Evolutionary conservation across 2,113 vertebrate species (phyloP).

Genomic region (Anoplopoma fimbria): DNA sequence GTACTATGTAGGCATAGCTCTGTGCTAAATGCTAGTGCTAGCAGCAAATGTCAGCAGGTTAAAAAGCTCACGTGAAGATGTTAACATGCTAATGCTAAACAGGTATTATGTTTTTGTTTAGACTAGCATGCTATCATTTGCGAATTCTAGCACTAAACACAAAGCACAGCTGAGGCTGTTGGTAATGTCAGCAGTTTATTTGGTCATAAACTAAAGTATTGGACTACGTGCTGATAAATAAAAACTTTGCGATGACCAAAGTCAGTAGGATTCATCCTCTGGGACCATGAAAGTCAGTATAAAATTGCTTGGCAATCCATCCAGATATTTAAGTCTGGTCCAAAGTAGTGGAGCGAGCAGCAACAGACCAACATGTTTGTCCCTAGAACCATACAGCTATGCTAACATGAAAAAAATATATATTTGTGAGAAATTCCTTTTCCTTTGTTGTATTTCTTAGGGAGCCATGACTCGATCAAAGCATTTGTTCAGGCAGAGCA

Average conservation of each 20-base stretch:
- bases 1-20: not conserved
- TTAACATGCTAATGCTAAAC: not conserved
- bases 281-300: not conserved
- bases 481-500: not conserved
- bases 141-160: not conserved
- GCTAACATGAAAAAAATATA: not conserved
- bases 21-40: not conserved
- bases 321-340: not conserved
- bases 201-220: not conserved
- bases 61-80: not conserved
- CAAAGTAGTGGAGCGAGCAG: not conserved
- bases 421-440: no score
- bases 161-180: not conserved
- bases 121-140: not conserved
- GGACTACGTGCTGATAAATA: not conserved
- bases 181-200: not conserved
- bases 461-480: not conserved
- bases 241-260: not conserved
- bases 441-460: not conserved
- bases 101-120: not conserved
- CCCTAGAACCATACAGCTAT: not conserved
- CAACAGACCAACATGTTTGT: no score
- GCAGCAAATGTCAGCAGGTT: not conserved
- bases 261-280: not conserved
- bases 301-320: not conserved